Evolutionary conservation across 2,113 vertebrate genomes (phyloP).

Genomic region (Rafetus swinhoei): DNA sequence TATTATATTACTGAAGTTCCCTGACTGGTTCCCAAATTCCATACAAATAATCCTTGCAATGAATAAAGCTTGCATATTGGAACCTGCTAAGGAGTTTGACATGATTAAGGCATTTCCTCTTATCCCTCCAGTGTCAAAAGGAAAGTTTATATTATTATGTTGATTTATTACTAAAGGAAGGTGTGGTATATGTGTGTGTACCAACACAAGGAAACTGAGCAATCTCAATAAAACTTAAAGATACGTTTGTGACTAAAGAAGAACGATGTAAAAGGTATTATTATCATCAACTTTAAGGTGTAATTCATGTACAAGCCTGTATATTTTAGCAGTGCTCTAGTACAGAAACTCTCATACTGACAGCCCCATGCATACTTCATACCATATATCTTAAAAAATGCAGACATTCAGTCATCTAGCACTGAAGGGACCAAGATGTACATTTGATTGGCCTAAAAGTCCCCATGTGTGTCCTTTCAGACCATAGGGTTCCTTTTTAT

Average conservation of each 20-base stretch:
- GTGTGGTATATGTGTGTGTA: background rate
- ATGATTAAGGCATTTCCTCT: slow-evolving; percentile 32
- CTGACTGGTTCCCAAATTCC: background rate
- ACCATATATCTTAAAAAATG: background rate
- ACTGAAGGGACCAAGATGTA: background rate
- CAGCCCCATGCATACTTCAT: background rate
- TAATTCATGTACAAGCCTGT: background rate
- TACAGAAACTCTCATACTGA: background rate
- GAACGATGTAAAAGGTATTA: background rate
- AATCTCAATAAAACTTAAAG: background rate
- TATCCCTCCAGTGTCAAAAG: background rate
- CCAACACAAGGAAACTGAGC: background rate
- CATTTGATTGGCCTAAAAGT: fast-evolving
- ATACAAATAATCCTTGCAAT: slow-evolving; percentile 7
- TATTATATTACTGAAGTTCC: background rate
- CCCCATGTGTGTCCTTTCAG: background rate
- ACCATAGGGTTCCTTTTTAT: background rate
- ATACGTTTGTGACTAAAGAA: background rate
- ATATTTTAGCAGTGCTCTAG: background rate
- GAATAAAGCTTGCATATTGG: slow-evolving; percentile 11
- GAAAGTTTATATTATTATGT: background rate
- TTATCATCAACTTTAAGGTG: background rate
- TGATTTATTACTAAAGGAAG: slow-evolving; percentile 8
- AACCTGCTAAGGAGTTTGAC: slow-evolving; percentile 15
- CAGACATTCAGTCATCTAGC: background rate